Base-by-base conservation (phyloP, 2,113 vertebrate genomes). In the Urocolius indicus region DNA sequence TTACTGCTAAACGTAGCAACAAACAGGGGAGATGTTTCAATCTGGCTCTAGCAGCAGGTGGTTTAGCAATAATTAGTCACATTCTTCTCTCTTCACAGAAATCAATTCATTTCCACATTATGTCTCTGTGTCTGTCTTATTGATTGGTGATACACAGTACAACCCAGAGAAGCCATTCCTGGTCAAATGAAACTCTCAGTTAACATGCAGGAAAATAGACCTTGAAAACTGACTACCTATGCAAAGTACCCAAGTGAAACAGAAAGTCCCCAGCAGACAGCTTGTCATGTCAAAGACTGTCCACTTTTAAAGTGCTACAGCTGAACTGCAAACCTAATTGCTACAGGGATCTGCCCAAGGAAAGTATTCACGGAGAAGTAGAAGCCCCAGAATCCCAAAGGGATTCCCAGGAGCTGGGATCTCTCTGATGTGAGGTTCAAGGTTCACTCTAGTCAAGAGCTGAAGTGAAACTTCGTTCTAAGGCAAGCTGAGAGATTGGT, bases 61-160 rank as follows among this genome's bases (percentile, higher is more conserved):
- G 82, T 52, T 92, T 36, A 48, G 46, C 66, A 88, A 48, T 59
- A 88, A 92, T 92, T 80, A 92, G 61, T 78, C 85, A 78, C 72
- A 78, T 92, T 88, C 78, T 67, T 78, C 41, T 61, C 48, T 86
- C 61, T 54, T 65, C 30, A 38, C 49, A 77, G 62, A 73, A 81
- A 88, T 89, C 73, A 86, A 11, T 86, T 90, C 5, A 68, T 78
- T 89, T 85, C 76, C 1, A 0, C 32, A 2, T 78, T 67, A 59
- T 52, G 36, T 52, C 52, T 91, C 63, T 85, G 30, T 29, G 61
- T 68, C 66, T 89, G 43, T 67, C 52, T 34, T 90, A 83, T 52
- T 81, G 72, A 74, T 90, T 67, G 67, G 59, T 24, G 72, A 73
- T 49, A 61, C 13, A 45, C 11, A 15, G 59, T 2, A 3, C 23